Evolutionary conservation across 2,113 vertebrate genomes (phyloP).

Genomic region (Peromyscus californicus): DNA sequence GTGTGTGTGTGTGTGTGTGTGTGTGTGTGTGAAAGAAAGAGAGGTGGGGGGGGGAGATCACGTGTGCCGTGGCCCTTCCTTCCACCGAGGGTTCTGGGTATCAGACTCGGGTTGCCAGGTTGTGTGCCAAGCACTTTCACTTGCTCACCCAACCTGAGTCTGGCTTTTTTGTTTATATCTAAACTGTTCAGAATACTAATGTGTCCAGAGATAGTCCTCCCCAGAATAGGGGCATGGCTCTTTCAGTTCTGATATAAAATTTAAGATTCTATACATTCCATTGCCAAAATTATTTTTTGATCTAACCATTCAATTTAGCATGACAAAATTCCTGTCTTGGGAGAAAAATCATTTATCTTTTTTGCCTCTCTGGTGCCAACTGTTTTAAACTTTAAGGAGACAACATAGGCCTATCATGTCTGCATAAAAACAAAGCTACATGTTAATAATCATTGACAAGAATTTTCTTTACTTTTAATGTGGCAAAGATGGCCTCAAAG

Average conservation of each 20-base stretch:
- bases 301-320: neutral
- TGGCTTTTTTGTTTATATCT: slow-evolving; percentile 9
- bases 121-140: neutral
- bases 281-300: slow-evolving; percentile 55
- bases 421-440: slow-evolving; percentile 62
- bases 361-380: slow-evolving; percentile 32
- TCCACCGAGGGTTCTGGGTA: neutral
- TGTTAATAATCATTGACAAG: slow-evolving; percentile 75
- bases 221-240: neutral
- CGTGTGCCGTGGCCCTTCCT: neutral
- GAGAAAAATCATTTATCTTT: slow-evolving; percentile 42
- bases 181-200: slow-evolving; percentile 31
- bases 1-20: neutral
- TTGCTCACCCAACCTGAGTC: neutral
- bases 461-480: slow-evolving; percentile 73
- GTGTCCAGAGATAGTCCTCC: slow-evolving; percentile 6
- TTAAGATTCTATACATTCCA: slow-evolving; percentile 53
- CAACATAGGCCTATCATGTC: slow-evolving; percentile 58
- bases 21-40: too few species aligned
- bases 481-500: slow-evolving; percentile 69
- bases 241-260: slow-evolving; percentile 63
- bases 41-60: too few species aligned
- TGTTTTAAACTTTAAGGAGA: slow-evolving; percentile 37
- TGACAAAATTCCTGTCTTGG: slow-evolving; percentile 35
- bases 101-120: neutral